phyloP scores from a whole-genome alignment of 2,113 vertebrate genomes.

The Coptodon bakossiorum region DNA sequence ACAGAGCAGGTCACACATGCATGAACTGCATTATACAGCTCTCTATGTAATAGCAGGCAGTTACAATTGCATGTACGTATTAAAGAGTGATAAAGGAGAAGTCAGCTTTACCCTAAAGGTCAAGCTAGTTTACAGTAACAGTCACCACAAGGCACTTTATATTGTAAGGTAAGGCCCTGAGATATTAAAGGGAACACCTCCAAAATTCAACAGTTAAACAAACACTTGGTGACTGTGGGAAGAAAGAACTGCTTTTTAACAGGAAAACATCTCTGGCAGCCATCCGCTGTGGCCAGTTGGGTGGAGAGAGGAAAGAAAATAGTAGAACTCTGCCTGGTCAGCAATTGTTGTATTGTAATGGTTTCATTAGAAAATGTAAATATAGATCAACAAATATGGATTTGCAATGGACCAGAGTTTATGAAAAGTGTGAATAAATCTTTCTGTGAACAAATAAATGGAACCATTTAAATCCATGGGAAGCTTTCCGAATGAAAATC shows the following conservation, averaged over 20 bases:
- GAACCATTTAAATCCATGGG: neutral
- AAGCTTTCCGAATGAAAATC: neutral
- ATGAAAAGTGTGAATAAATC: neutral
- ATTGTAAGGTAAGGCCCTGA: neutral
- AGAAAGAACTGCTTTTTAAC: neutral
- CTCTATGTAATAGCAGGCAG: neutral
- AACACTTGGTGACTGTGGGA: neutral
- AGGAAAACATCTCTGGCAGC: neutral
- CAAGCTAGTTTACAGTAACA: neutral
- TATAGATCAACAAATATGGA: neutral
- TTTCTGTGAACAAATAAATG: neutral
- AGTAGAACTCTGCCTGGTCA: neutral
- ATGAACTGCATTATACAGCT: neutral
- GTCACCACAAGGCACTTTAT: neutral
- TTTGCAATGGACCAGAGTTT: neutral
- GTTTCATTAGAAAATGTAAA: neutral
- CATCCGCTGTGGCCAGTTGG: neutral
- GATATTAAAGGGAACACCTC: neutral
- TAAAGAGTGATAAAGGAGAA: neutral
- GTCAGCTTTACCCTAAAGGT: neutral
- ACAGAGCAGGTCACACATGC: neutral
- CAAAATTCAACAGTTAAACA: neutral
- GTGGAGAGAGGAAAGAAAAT: neutral
- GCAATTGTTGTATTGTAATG: neutral
- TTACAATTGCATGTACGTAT: neutral